Evolutionary conservation across 2,113 vertebrate genomes (phyloP), one percentile per base, ranked within the genome.

Genomic region (Trogon melanurus): DNA sequence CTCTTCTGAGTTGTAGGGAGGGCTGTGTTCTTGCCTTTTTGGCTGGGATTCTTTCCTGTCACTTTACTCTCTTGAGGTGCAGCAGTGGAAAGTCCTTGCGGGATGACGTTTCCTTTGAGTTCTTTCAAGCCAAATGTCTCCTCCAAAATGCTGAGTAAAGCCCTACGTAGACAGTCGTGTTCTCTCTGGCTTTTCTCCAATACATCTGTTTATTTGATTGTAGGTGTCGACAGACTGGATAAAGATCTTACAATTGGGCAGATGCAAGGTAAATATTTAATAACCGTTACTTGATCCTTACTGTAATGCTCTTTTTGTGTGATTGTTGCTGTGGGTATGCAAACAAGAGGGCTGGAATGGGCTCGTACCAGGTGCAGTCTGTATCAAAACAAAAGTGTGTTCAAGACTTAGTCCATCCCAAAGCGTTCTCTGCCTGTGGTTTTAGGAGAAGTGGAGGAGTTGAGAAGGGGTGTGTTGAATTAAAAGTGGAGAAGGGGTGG

Each of bases 231-330:
- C 98, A 98, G 99, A 89, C 98, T 99, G 97, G 99, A 99, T 98
- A 99, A 99, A 98, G 99, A 99, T 95, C 98, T 99, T 70, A 99
- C 99, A 57, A 99, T 99, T 96, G 99, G 99, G 95, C 99, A 99
- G 96, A 99, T 99, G 99, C 99, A 99, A 98, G 99, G 99, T 99
- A 97, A 97, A 96, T 83, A 58, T 86, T 91, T 64, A 34, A 69
- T 56, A 7, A 41, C 4, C 71, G 6, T 45, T 67, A 34, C 56
- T 70, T 25, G 47, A 2, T 26, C 73, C 69, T 61, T 70, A 34
- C 85, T 70, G 27, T 54, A 36, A 30, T 54, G 26, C 72, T 57
- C 62, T 36, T 86, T 69, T 76, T 16, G 67, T 51, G 5, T 41
- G 48, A 3, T 72, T 32, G 26, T 93, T 70, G 56, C 62, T 54